Evolutionary conservation across 2,113 vertebrate genomes (phyloP).

Genomic region (Paramisgurnus dabryanus): DNA sequence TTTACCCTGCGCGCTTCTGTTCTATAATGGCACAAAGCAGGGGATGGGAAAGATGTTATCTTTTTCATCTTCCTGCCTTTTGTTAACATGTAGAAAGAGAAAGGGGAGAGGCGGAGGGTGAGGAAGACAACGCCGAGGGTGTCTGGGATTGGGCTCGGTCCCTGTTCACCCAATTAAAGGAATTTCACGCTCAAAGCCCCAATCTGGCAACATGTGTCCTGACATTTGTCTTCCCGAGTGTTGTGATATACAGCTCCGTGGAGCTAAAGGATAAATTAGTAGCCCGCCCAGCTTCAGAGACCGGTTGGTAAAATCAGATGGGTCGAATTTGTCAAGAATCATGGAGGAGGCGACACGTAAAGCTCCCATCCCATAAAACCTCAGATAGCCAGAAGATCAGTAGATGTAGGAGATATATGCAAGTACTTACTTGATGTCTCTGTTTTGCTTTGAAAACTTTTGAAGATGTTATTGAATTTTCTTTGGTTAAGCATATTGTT

Average conservation of each 20-base stretch:
- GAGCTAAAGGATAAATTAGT: conserved; percentile 82
- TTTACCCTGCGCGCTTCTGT: conserved; percentile 78
- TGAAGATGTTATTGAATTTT: background rate
- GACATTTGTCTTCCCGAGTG: conserved; percentile 81
- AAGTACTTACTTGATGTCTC: background rate
- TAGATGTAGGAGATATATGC: background rate
- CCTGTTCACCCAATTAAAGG: conserved; percentile 84
- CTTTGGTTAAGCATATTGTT: no score
- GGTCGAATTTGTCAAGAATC: conserved; percentile 65
- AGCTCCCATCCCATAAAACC: background rate
- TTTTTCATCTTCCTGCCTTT: conserved; percentile 80
- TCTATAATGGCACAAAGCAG: conserved; percentile 79
- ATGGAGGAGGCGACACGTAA: conserved; percentile 52
- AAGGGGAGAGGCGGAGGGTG: conserved; percentile 61
- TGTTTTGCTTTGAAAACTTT: background rate
- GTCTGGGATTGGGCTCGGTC: conserved; percentile 76
- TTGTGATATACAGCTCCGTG: conserved; percentile 75
- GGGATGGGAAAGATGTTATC: conserved; percentile 72
- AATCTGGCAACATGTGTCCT: conserved; percentile 79
- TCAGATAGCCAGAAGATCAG: background rate
- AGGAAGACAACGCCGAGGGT: conserved; percentile 50
- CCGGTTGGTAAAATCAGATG: conserved; percentile 61
- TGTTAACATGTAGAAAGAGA: conserved; percentile 77
- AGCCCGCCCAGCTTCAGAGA: conserved; percentile 71
- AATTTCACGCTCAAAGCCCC: conserved; percentile 77